Base-by-base conservation (phyloP, 2,113 vertebrate species). In the Larimichthys crocea region DNA sequence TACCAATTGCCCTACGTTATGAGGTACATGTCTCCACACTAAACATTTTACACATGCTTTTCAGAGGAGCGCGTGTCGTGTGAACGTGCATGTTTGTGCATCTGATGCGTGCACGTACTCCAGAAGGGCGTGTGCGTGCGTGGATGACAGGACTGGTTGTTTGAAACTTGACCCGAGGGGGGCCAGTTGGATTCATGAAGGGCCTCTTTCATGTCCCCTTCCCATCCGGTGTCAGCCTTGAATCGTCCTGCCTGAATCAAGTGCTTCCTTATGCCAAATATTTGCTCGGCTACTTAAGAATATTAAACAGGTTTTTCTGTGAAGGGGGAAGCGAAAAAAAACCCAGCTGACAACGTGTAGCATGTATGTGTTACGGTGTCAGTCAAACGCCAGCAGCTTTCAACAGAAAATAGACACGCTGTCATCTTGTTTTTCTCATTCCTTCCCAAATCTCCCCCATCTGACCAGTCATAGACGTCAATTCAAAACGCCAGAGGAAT, bases 221-320 rank as follows among this genome's bases (percentile, higher is more conserved):
- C 76, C 87, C 88, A 84, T 93, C 88, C 86, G 82, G 80, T 85
- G 86, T 80, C 83, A 70, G 84, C 83, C 87, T 89, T 79, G 73
- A 87, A 86, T 82, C 44, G 53, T 83, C 79, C 61, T 50, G 76
- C 65, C 67, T 71, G 80, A 91, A 91, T 93, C 90, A 93, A 93
- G 82, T 89, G 86, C 82, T 93, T 94, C 93, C 92, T 94, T 91
- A 90, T 94, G 93, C 80, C 84, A 86, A 88, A 79, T 83, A 84
- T 93, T 94, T 90, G 84, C 91, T 67, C 59, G 73, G 81, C 62
- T 67, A 57, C 88, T 91, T 88, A 82, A 85, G 78, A 92, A 92
- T 80, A 90, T 92, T 77, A 92, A 92, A 85, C 81, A 88, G 72
- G 74, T 69, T 61, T 71, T 82, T 79, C 42, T 70, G 62, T 26